phyloP scores from a whole-genome alignment of 1,140 invertebrate species.

The Ptiloglossa arizonensis region DNA sequence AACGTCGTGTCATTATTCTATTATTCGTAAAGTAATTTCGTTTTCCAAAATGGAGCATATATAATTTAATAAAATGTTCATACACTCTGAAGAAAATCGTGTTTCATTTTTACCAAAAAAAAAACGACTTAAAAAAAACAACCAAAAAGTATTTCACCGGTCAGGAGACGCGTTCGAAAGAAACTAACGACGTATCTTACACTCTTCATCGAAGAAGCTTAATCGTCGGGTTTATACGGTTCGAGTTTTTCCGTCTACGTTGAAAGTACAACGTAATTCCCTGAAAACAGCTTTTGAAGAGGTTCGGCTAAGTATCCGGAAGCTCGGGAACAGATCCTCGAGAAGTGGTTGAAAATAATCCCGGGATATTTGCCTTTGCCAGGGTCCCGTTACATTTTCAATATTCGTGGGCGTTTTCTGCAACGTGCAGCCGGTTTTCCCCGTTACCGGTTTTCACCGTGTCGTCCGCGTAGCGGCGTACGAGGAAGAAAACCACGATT shows the following conservation, averaged over 20 bases:
- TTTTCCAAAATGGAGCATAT: no score
- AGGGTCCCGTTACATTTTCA: slow-evolving; percentile 11
- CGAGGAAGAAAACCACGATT: slow-evolving; percentile 7
- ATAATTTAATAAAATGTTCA: no score
- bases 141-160: no score
- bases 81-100: no score
- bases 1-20: no score
- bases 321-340: background rate
- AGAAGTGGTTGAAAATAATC: background rate
- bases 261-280: background rate
- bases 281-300: background rate
- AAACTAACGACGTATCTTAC: no score
- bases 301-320: background rate
- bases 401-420: background rate
- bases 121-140: no score
- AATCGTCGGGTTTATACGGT: no score
- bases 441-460: background rate
- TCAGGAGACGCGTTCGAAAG: no score
- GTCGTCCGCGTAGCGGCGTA: background rate
- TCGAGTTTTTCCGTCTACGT: background rate
- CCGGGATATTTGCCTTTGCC: background rate
- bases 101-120: no score
- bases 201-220: no score
- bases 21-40: no score
- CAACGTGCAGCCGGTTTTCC: background rate